Base-by-base conservation (phyloP, 1,140 invertebrate species). In the Drosophila aff. region DNA sequence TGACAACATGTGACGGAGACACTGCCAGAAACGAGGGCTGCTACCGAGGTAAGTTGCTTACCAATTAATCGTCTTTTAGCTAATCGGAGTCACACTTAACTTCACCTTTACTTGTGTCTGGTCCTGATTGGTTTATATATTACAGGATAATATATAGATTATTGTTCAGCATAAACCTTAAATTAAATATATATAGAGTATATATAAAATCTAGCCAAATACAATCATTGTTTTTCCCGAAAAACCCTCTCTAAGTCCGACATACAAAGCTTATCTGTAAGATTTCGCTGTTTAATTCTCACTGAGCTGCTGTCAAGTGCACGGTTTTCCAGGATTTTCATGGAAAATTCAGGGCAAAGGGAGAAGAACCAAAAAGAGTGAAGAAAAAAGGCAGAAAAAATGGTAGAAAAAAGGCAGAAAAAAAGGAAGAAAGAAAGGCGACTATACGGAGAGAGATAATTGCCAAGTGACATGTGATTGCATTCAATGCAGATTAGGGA, bases 261-360 rank as follows among this genome's bases (percentile, higher is more conserved):
- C 16, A 21, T 38, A 38, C 33, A 16, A 9, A 5, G 21, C 33
- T 57, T 40, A 57, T n/a, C 15, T 40, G 0, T 6, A 21, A 23
- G 36, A 57, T n/a, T 38, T 1, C 15, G 21, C 53, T 16, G 21
- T 23, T 23, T 10, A 16, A 23, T 40, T 55, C 15, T 10, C 21
- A 16, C 10, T 55, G 33, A 55, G 57, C 31, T 52, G 46, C 62
- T 67, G 49, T 67, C 67, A 46, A 71, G 49, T 53, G 62, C 62
- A 71, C 63, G 28, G 23, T 53, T 69, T 67, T 38, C 23, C n/a
- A 1, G 28, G 15, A 26, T 43, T 68, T 66, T 16, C 23, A 44
- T 31, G 13, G 44, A 8, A 47, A 47, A 47, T 47, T 23, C 44
- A 47, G n/a, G 43, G 15, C 31, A 67, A 67, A 40, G 31, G 23